Evolutionary conservation across 2,888 invertebrate species (phyloP).

Genomic region (Hemaris fuciformis): DNA sequence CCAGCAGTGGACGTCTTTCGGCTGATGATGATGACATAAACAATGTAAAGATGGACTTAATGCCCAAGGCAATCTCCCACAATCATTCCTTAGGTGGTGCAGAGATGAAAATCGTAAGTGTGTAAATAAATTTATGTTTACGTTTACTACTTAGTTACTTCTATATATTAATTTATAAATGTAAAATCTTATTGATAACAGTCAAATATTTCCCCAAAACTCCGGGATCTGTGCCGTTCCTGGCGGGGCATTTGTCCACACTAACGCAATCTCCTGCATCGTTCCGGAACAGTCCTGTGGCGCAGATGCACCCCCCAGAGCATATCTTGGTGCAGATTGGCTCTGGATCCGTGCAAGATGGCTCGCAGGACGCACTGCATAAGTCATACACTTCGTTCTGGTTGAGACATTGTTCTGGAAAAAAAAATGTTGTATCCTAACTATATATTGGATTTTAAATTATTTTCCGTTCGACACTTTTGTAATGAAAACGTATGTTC

Average conservation of each 20-base stretch:
- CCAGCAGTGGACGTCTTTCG: too few relatives aligned
- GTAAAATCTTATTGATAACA: slow-evolving; percentile 60
- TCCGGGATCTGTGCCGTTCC: slow-evolving; percentile 48
- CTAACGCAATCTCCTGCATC: slow-evolving; percentile 57
- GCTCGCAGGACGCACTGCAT: slow-evolving; percentile 63
- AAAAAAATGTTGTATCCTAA: too few relatives aligned
- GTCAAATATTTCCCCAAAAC: slow-evolving; percentile 54
- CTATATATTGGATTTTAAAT: too few relatives aligned
- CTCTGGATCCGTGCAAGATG: slow-evolving; percentile 59
- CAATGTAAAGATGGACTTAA: too few relatives aligned
- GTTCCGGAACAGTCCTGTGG: slow-evolving; percentile 55
- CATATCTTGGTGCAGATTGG: slow-evolving; percentile 66
- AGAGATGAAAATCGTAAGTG: too few relatives aligned
- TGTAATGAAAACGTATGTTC: too few relatives aligned
- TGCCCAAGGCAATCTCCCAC: too few relatives aligned
- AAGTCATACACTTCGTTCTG: slow-evolving; percentile 63
- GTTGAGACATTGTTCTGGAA: slow-evolving; percentile 63
- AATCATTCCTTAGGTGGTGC: too few relatives aligned
- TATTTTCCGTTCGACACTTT: too few relatives aligned
- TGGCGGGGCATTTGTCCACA: slow-evolving; percentile 55
- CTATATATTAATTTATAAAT: slow-evolving; percentile 25
- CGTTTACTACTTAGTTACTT: too few relatives aligned
- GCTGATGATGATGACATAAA: too few relatives aligned
- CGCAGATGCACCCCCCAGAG: slow-evolving; percentile 63
- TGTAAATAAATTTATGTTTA: too few relatives aligned